Evolutionary conservation across 1,140 invertebrate genomes (phyloP).

Genomic region (Scaptomyza graminum): DNA sequence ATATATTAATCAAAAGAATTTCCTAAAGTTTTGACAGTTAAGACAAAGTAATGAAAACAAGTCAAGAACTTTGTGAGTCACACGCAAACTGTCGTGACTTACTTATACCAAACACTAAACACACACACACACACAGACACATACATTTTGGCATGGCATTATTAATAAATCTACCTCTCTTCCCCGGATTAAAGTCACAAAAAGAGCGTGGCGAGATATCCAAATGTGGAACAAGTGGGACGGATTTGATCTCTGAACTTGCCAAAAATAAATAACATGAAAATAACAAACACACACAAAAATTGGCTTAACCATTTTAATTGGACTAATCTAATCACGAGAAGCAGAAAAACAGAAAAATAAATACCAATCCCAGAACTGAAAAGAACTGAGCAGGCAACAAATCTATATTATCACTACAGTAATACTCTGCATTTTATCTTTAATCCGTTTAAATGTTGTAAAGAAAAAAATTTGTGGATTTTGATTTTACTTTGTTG

Average conservation of each 20-base stretch:
- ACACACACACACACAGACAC: slow-evolving; percentile 6
- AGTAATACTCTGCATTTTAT: slow-evolving; percentile 31
- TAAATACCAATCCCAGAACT: slow-evolving; percentile 22
- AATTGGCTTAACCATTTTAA: slow-evolving; percentile 50
- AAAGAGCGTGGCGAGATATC: not conserved
- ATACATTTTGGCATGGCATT: slow-evolving; percentile 6
- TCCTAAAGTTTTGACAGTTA: too few relatives aligned
- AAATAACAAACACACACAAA: slow-evolving; percentile 7
- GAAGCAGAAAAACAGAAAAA: slow-evolving; percentile 4
- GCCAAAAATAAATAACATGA: slow-evolving; percentile 19
- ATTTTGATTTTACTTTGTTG: slow-evolving; percentile 22
- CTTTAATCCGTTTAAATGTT: slow-evolving; percentile 34
- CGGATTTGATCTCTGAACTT: slow-evolving; percentile 66
- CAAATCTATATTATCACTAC: slow-evolving; percentile 28
- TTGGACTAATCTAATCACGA: slow-evolving; percentile 68
- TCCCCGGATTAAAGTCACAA: slow-evolving; percentile 36
- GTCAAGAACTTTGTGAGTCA: slow-evolving; percentile 28
- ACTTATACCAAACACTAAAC: slow-evolving; percentile 14
- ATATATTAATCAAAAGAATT: too few relatives aligned
- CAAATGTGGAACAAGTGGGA: slow-evolving; percentile 18
- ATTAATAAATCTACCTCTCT: slow-evolving; percentile 37
- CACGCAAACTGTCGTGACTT: slow-evolving; percentile 42
- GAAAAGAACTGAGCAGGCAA: slow-evolving; percentile 17
- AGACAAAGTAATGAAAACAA: too few relatives aligned
- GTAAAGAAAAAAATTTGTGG: slow-evolving; percentile 26